These are phyloP conservation scores for Solenopsis invicta DNA, from an alignment of 1,140 invertebrate genomes.

Conservation along the genomic window DNA sequence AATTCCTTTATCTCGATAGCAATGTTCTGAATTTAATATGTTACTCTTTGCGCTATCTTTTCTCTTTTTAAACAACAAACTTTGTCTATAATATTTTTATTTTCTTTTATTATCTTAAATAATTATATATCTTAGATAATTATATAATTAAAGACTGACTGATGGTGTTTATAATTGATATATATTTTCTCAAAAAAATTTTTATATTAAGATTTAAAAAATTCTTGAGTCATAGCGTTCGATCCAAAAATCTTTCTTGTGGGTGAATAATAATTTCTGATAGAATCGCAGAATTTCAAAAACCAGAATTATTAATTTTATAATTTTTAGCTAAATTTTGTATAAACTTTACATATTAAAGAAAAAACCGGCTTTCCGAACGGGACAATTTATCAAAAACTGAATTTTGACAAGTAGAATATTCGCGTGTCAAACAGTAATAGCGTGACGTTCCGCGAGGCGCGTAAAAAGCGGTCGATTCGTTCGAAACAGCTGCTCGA, in stretches of 20 bases:
- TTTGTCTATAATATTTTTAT: neutral
- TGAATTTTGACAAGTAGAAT: conserved; percentile 29
- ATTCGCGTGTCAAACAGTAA: conserved; percentile 41
- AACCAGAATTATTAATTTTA: neutral
- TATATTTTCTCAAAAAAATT: neutral
- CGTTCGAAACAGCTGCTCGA: conserved; percentile 38
- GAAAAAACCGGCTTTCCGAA: neutral
- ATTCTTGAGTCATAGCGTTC: too few species aligned
- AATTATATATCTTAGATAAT: neutral
- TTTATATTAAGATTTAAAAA: too few species aligned
- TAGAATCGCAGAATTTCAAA: neutral
- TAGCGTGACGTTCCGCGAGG: conserved; percentile 8
- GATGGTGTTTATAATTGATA: neutral
- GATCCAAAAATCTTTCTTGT: too few species aligned
- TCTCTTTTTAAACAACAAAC: neutral
- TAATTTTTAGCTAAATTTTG: neutral
- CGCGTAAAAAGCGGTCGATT: conserved; percentile 41
- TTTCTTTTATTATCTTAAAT: neutral
- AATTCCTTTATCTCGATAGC: neutral
- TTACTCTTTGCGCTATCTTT: neutral
- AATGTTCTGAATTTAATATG: neutral
- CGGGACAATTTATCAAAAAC: conserved; percentile 11
- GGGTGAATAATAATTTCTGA: neutral
- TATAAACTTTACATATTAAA: neutral
- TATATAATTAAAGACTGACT: conserved; percentile 3